Evolutionary conservation across 2,888 invertebrate species (phyloP).

Genomic region (Capitulum mitella): DNA sequence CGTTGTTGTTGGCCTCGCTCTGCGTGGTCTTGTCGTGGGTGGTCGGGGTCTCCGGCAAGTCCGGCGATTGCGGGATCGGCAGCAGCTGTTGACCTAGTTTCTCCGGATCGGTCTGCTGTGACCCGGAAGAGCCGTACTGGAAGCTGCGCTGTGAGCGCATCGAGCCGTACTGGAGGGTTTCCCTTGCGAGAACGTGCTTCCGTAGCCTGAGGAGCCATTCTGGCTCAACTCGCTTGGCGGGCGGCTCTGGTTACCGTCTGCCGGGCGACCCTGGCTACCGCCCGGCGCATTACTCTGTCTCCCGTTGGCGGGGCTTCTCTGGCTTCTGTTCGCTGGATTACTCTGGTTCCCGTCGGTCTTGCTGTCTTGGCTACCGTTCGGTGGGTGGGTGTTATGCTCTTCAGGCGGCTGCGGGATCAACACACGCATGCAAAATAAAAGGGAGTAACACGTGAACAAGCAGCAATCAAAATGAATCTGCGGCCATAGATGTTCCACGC

Average conservation of each 20-base stretch:
- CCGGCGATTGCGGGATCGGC: constrained; percentile 24
- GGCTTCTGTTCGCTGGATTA: no score
- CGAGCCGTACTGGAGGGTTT: constrained; percentile 19
- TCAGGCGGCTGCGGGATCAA: no score
- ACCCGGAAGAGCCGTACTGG: constrained; percentile 28
- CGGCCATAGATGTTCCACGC: no score
- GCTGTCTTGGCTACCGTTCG: no score
- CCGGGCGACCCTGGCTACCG: no score
- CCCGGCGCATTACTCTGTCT: no score
- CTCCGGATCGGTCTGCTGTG: neutral
- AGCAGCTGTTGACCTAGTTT: neutral
- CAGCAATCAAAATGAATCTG: no score
- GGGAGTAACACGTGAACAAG: no score
- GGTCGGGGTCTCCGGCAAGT: constrained; percentile 1
- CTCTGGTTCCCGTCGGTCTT: no score
- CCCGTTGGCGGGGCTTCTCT: no score
- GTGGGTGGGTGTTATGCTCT: no score
- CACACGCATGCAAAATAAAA: no score
- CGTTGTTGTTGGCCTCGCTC: constrained; percentile 14
- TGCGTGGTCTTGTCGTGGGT: constrained; percentile 13
- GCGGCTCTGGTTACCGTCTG: constrained; percentile 36
- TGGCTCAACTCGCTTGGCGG: constrained; percentile 46
- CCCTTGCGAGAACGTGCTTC: constrained; percentile 46
- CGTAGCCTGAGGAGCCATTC: constrained; percentile 48
- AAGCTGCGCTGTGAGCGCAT: constrained; percentile 9